phyloP scores from a whole-genome alignment of 2,113 vertebrate species.

The Sporophila hypoxantha region DNA sequence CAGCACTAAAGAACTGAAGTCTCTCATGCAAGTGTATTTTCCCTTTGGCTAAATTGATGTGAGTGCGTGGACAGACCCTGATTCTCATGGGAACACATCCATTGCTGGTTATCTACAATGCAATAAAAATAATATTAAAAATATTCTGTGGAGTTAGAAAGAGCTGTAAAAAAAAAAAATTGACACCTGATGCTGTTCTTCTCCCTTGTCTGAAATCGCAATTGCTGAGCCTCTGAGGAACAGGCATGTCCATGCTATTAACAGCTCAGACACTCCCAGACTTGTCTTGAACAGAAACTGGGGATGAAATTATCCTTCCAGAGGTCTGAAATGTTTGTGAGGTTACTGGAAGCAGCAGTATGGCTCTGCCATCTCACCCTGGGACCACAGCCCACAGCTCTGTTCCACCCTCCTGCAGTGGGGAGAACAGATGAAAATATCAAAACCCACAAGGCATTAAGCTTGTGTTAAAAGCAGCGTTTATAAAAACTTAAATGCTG shows the following conservation, averaged over 20 bases:
- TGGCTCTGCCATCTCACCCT: background rate
- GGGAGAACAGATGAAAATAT: background rate
- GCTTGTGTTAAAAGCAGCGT: background rate
- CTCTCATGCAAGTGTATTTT: background rate
- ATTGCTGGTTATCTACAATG: conserved; percentile 22
- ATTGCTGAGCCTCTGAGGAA: background rate
- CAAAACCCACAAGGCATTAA: background rate
- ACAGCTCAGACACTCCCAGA: conserved; percentile 12
- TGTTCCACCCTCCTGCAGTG: fast-evolving
- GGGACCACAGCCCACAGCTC: background rate
- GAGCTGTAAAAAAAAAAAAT: background rate
- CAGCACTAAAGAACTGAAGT: background rate
- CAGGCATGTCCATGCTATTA: background rate
- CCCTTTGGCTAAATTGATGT: background rate
- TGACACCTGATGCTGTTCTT: conserved; percentile 29
- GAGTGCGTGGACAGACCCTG: background rate
- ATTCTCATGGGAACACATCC: conserved; percentile 43
- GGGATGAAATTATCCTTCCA: background rate
- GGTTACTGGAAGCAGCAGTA: background rate
- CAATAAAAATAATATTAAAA: background rate
- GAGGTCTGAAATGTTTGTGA: background rate
- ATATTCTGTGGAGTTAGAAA: background rate
- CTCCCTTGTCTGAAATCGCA: background rate
- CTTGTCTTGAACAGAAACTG: background rate
- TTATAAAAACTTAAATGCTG: background rate